Percentiles rank a stretch among this genome's conserved stretches.
Conservation (phyloP, 2,113 vertebrate genomes). For the Cardinalis cardinalis region DNA sequence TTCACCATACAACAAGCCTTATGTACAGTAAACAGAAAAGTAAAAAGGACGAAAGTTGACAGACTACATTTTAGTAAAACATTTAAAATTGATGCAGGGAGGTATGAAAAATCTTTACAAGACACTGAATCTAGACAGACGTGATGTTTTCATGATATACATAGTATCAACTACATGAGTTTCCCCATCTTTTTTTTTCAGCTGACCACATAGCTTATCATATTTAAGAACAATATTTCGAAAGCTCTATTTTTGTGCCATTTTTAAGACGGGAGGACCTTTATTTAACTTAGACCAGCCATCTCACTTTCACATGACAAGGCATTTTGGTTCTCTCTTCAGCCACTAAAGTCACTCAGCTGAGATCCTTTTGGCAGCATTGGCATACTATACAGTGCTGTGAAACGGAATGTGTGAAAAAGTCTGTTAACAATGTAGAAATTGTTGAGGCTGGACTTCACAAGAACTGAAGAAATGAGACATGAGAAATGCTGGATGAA, state of each 20-base stretch:
- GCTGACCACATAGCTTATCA: background rate
- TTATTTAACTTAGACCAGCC: background rate
- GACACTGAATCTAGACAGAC: background rate
- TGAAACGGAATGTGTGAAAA: background rate
- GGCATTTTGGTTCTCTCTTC: background rate
- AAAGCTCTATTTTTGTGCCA: background rate
- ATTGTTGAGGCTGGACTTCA: background rate
- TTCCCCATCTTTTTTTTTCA: background rate
- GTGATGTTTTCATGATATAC: background rate
- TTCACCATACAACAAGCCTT: background rate
- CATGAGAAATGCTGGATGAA: background rate
- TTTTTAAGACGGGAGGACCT: background rate
- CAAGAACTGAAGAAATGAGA: background rate
- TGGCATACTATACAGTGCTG: background rate
- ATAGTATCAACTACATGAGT: background rate
- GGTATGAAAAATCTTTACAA: background rate
- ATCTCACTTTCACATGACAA: background rate
- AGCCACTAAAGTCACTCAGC: background rate
- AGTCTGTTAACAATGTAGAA: background rate
- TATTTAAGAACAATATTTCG: background rate
- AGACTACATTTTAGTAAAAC: background rate
- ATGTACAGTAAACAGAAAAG: background rate
- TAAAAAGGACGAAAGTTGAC: background rate
- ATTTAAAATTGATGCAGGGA: background rate
- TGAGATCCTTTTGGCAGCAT: background rate